These are phyloP conservation scores for Episyrphus balteatus DNA, from an alignment of 1,140 invertebrate species.

Conservation along the genomic window DNA sequence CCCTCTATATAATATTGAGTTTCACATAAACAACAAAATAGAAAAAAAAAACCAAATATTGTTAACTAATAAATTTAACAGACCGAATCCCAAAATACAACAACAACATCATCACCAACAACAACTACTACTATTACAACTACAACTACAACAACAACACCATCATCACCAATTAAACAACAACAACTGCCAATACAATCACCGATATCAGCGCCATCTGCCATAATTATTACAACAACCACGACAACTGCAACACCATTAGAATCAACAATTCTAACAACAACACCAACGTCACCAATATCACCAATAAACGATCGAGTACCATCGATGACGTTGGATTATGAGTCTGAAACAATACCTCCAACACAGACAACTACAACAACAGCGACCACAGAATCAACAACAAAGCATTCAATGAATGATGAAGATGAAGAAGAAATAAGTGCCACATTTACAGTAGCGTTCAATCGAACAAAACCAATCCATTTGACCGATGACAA, in stretches of 20 bases:
- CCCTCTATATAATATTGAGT: too few relatives aligned
- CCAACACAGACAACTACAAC: constrained; percentile 10
- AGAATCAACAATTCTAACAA: constrained; percentile 13
- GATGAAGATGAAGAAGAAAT: constrained; percentile 15
- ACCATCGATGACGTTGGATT: constrained; percentile 13
- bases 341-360: constrained; percentile 12
- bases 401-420: background rate
- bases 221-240: background rate
- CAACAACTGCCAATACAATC: constrained; percentile 1
- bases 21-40: too few relatives aligned
- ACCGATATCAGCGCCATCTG: constrained; percentile 2
- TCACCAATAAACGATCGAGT: constrained; percentile 9
- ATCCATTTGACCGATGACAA: too few relatives aligned
- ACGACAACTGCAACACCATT: constrained; percentile 4
- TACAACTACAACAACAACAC: background rate
- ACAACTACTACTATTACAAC: background rate
- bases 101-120: constrained; percentile 14
- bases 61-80: too few relatives aligned
- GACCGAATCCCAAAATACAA: constrained; percentile 11
- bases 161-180: background rate
- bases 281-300: constrained; percentile 15
- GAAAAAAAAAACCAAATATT: too few relatives aligned
- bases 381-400: background rate
- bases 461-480: background rate
- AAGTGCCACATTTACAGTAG: constrained; percentile 29